Evolutionary conservation across 2,113 vertebrate species (phyloP).

Genomic region (Xenopus borealis): DNA sequence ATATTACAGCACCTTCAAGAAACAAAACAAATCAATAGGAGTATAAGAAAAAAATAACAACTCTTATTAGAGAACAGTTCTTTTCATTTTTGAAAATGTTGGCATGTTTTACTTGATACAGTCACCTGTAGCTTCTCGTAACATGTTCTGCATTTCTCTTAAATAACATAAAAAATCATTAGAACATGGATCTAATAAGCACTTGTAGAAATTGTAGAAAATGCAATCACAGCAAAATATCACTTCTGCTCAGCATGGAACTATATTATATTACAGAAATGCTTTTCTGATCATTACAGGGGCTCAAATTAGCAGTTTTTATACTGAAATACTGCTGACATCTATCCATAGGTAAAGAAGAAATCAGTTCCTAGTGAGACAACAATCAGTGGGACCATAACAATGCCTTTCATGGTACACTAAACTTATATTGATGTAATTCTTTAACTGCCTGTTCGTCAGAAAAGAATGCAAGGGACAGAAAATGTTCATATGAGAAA

Average conservation of each 20-base stretch:
- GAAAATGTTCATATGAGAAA: too few relatives aligned
- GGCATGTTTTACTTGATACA: constrained; percentile 47
- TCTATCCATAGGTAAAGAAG: too few relatives aligned
- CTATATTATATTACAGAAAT: constrained; percentile 35
- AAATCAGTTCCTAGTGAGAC: too few relatives aligned
- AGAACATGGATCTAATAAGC: constrained; percentile 64
- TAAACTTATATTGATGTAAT: too few relatives aligned
- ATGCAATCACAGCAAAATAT: constrained; percentile 57
- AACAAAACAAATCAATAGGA: constrained; percentile 10
- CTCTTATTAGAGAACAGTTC: constrained; percentile 10
- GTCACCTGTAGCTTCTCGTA: constrained; percentile 55
- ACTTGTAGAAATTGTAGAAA: constrained; percentile 57
- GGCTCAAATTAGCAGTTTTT: too few relatives aligned
- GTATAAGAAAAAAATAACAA: constrained; percentile 15
- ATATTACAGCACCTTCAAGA: neutral
- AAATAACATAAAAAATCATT: constrained; percentile 63
- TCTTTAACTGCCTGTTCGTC: too few relatives aligned
- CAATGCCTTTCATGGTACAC: too few relatives aligned
- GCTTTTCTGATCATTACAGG: neutral
- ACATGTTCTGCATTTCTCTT: constrained; percentile 58
- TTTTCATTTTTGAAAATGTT: constrained; percentile 46
- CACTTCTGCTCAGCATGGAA: constrained; percentile 53
- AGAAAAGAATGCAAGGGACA: too few relatives aligned
- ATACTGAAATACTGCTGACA: too few relatives aligned
- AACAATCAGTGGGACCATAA: too few relatives aligned